phyloP scores from a whole-genome alignment of 1,140 invertebrate species.

The Drosophila rufa region DNA sequence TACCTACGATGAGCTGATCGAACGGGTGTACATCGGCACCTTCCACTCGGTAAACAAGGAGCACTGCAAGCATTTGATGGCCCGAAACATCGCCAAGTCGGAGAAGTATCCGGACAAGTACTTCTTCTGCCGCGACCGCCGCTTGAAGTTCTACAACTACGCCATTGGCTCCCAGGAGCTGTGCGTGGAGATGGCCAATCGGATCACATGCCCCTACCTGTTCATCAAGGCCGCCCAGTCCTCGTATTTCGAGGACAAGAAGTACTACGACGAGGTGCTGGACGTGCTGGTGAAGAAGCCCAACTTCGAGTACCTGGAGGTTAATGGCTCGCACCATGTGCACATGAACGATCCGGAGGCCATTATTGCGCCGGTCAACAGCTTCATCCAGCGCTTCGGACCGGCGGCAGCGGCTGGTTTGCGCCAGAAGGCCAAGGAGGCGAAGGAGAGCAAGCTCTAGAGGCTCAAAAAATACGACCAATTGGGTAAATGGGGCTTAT shows the following conservation, averaged over 20 bases:
- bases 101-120: constrained; percentile 87
- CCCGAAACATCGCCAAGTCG: constrained; percentile 87
- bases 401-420: constrained; percentile 62
- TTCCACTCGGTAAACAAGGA: constrained; percentile 86
- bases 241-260: constrained; percentile 87
- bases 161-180: constrained; percentile 86
- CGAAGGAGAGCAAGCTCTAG: constrained; percentile 69
- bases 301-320: constrained; percentile 87
- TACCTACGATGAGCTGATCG: constrained; percentile 87
- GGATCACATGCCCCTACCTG: constrained; percentile 87
- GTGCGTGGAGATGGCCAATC: constrained; percentile 85
- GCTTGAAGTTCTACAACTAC: constrained; percentile 86
- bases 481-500: constrained; percentile 53
- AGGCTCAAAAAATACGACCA: constrained; percentile 11
- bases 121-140: constrained; percentile 88
- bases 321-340: constrained; percentile 90
- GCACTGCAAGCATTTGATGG: constrained; percentile 87
- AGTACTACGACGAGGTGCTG: constrained; percentile 87
- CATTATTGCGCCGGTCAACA: constrained; percentile 86
- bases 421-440: constrained; percentile 66
- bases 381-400: constrained; percentile 86
- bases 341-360: constrained; percentile 89
- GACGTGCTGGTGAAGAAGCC: constrained; percentile 86
- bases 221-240: constrained; percentile 87
- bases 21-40: constrained; percentile 86